Percentiles rank a stretch among this genome's conserved stretches.
phyloP scores from a whole-genome alignment of 2,797 vertebrate species.

The Momotus momota region DNA sequence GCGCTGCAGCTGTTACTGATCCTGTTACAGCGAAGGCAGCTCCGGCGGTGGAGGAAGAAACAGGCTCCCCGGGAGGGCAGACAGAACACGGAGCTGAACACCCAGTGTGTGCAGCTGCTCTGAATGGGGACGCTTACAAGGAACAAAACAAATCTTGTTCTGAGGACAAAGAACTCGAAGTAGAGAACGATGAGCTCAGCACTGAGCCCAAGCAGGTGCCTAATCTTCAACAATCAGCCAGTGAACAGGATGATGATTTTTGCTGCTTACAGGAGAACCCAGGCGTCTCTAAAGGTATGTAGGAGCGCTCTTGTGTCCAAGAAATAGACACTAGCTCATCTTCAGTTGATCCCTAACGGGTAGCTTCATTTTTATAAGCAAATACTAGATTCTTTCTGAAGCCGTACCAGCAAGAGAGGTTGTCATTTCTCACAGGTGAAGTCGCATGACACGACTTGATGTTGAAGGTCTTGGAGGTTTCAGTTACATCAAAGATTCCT shows the following conservation, averaged over 20 bases:
- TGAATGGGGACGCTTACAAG: not conserved
- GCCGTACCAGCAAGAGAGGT: not conserved
- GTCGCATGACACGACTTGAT: not conserved
- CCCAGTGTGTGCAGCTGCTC: not conserved
- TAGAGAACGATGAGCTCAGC: not conserved
- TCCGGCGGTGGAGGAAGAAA: not conserved
- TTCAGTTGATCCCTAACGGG: not conserved
- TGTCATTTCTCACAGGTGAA: not conserved
- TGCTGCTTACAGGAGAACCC: conserved; percentile 26
- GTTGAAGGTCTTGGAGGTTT: not conserved
- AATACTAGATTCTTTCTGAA: not conserved
- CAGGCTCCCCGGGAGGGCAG: not conserved
- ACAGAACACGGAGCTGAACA: not conserved
- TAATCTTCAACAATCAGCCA: not conserved
- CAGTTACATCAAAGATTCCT: not conserved
- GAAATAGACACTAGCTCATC: not conserved
- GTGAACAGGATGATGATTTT: conserved; percentile 21
- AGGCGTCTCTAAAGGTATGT: conserved; percentile 53
- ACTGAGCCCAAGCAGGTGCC: not conserved
- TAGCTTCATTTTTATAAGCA: not conserved
- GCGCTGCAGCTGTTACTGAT: not conserved
- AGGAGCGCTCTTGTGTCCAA: not conserved
- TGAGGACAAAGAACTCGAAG: not conserved
- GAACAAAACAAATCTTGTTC: not conserved
- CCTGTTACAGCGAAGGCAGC: not conserved